Base-by-base conservation (phyloP, 2,888 invertebrate genomes). In the Gibbula magus region DNA sequence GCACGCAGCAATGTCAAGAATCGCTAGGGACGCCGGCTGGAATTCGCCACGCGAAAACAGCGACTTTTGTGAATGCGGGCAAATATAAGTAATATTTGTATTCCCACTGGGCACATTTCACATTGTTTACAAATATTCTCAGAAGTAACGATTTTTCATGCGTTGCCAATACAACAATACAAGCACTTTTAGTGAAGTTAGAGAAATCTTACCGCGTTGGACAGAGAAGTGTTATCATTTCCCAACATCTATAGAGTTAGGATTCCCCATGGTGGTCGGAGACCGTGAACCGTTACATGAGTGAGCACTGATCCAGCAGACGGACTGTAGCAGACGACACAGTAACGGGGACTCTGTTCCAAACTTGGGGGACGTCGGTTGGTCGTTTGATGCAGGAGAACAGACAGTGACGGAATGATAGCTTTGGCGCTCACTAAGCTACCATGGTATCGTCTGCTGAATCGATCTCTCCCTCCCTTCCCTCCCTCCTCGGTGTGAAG, bases 261-360 rank as follows among this genome's bases (percentile, higher is more conserved):
- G 70, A n/a, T 20, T 70, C 70, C 70, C 70, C 70, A 70, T 70
- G 35, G 70, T 35, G 70, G 13, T 45, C 10, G 45, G 45, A 45
- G 13, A 45, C 45, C 45, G 13, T 45, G 45, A 45, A 45, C 45
- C 45, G 10, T 45, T 75, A 51, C 51, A 35, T 18, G 16, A 16
- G 45, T 73, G 18, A 10, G 16, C 73, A 18, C 32, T 2, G 35
- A 22, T 10, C 51, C 20, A 52, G 74, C 74, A 74, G 74, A 74
- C 74, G 74, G 52, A 18, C 20, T 51, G 51, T 51, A 74, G 74
- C 74, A 74, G 74, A 74, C 74, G 74, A 74, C 74, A 32, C 53
- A 53, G 75, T 18, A 32, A 25, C 29, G 39, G 22, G 25, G 56
- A 56, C 56, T 4, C 20, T 25, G 29, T 16, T 32, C 70, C 35